Conservation (phyloP, 2,797 vertebrate species). For the Knipowitschia caucasica region DNA sequence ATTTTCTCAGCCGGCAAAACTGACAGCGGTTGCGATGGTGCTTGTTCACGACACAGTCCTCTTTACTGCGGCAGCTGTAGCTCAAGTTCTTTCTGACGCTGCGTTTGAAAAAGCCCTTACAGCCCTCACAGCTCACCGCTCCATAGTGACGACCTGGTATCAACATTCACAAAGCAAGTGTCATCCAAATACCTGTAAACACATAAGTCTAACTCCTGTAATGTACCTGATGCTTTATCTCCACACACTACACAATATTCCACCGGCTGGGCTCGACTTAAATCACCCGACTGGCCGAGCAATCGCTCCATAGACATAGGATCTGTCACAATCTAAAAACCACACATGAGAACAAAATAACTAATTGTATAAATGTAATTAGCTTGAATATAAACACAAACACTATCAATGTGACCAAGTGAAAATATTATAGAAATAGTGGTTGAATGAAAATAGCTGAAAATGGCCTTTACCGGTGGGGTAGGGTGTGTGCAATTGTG, state of each 20-base stretch:
- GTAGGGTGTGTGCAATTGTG: no score
- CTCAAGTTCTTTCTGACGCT: constrained; percentile 96
- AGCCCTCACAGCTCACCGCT: constrained; percentile 97
- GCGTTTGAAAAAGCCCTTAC: constrained; percentile 98
- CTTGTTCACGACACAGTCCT: constrained; percentile 98
- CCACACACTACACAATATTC: constrained; percentile 98
- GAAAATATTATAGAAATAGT: no score
- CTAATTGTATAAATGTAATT: no score
- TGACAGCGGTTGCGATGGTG: constrained; percentile 98
- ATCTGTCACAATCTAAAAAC: constrained; percentile 91
- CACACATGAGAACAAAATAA: not conserved
- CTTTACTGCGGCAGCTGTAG: constrained; percentile 96
- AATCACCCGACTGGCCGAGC: constrained; percentile 86
- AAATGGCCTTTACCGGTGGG: no score
- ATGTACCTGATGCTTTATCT: constrained; percentile 97
- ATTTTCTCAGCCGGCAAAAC: constrained; percentile 94
- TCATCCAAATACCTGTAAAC: constrained; percentile 11
- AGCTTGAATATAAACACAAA: no score
- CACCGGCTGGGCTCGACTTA: constrained; percentile 87
- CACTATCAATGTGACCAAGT: not conserved
- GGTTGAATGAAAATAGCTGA: no score
- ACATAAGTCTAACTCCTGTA: not conserved
- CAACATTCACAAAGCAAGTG: not conserved
- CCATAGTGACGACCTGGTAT: constrained; percentile 93
- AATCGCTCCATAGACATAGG: constrained; percentile 92